Conservation (phyloP, 2,888 invertebrate species). For the Cataglyphis livida region DNA sequence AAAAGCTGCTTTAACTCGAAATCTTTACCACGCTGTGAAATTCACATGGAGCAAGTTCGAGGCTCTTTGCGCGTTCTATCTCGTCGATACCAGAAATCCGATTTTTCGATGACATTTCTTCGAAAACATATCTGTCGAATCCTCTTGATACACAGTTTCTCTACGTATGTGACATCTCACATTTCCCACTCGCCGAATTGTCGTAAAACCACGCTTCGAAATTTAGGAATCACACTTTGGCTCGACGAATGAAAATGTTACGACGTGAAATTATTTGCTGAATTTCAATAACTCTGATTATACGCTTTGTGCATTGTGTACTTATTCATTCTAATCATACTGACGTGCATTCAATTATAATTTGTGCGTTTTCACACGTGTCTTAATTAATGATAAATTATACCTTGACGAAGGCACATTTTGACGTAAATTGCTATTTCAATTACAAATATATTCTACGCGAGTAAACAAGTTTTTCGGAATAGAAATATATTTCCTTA, state of each 20-base stretch:
- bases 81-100: conserved; percentile 58
- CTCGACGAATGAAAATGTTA: neutral
- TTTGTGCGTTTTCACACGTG: neutral
- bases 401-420: neutral
- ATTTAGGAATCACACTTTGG: conserved; percentile 29
- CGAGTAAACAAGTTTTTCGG: conserved; percentile 26
- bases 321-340: neutral
- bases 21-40: neutral
- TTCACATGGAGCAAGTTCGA: neutral
- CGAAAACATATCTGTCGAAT: conserved; percentile 37
- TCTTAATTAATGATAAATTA: conserved; percentile 20
- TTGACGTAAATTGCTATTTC: conserved; percentile 9
- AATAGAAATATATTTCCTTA: conserved; percentile 26
- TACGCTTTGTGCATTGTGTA: neutral
- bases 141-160: conserved; percentile 17
- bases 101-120: conserved; percentile 54
- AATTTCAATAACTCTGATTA: conserved; percentile 29
- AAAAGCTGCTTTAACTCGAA: neutral
- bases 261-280: neutral
- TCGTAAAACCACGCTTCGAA: conserved; percentile 50
- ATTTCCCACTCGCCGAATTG: conserved; percentile 40
- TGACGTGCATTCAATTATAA: neutral
- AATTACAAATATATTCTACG: conserved; percentile 9
- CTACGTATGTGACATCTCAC: conserved; percentile 21
- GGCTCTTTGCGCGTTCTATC: conserved; percentile 20